These are phyloP conservation scores for Tachuris rubrigastra DNA, from an alignment of 2,113 vertebrate genomes.

Conservation along the genomic window DNA sequence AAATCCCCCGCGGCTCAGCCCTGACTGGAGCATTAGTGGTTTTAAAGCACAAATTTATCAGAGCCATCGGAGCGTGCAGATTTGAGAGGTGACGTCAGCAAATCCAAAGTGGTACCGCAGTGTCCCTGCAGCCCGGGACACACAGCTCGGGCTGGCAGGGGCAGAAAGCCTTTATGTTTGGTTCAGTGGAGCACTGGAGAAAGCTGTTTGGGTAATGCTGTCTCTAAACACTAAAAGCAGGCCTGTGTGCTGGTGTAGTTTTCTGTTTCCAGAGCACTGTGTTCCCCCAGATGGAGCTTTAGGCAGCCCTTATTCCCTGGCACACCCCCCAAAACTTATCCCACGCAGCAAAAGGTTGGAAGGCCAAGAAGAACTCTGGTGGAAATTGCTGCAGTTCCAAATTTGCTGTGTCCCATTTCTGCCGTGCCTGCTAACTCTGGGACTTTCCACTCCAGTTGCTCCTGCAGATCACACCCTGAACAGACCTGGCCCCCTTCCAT, in stretches of 20 bases:
- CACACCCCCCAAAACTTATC: neutral
- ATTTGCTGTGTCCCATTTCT: neutral
- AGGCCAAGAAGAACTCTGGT: neutral
- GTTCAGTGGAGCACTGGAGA: neutral
- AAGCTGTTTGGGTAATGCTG: neutral
- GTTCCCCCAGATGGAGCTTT: neutral
- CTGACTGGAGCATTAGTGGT: neutral
- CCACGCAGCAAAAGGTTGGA: neutral
- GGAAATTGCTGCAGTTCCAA: neutral
- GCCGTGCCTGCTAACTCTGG: neutral
- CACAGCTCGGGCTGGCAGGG: neutral
- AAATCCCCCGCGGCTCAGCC: neutral
- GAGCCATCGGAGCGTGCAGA: neutral
- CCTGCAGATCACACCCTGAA: neutral
- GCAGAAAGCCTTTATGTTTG: neutral
- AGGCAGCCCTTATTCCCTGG: neutral
- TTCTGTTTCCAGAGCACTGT: neutral
- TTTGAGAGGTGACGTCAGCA: neutral
- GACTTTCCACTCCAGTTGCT: neutral
- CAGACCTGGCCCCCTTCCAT: neutral
- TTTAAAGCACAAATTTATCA: constrained; percentile 3
- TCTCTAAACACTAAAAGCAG: neutral
- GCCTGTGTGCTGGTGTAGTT: neutral
- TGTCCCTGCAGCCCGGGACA: neutral
- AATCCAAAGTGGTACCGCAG: neutral